Base-by-base conservation (phyloP, 2,888 invertebrate genomes). In the Dione juno region DNA sequence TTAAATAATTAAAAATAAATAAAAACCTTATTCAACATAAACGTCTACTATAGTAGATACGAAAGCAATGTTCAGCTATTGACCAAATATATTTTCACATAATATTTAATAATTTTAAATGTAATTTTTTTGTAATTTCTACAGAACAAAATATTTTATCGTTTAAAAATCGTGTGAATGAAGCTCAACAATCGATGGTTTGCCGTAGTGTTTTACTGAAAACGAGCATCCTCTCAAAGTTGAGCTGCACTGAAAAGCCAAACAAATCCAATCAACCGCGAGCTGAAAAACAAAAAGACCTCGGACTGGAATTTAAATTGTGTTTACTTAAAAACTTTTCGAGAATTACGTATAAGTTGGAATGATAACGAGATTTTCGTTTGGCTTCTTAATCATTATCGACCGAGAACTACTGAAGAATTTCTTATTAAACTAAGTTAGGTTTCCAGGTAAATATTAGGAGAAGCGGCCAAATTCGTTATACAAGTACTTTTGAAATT, bases 191-290 rank as follows among this genome's bases (percentile, higher is more conserved):
- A 84, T 81, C 81, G 80, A 58, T 80, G 82, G 79, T 79, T 63
- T 54, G 53, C 68, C 63, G 53, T 80, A 77, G 80, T 82, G 81
- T 83, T 86, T 81, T 79, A 80, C 81, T 81, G 81, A 79, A 84
- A 81, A 81, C 79, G 80, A 80, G 81, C 78, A 80, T 80, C 77
- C 78, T 78, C 78, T 79, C 80, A 79, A 78, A 78, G 77, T 76
- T 77, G 71, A 74, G 75, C 77, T 79, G 77, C 79, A 82, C 82
- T 82, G 81, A 83, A 80, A 79, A 85, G 82, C 82, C 84, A 84
- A 87, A 85, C 87, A 85, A 88, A 89, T 84, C 88, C 87, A 88
- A 89, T 89, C 88, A 85, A 77, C 84, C 82, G 79, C 84, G 81
- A 87, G 83, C 81, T 54, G 57, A 45, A 68, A 71, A 68, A 68